Base-by-base conservation (phyloP, 2,797 vertebrate species). In the Leptodactylus fallax region DNA sequence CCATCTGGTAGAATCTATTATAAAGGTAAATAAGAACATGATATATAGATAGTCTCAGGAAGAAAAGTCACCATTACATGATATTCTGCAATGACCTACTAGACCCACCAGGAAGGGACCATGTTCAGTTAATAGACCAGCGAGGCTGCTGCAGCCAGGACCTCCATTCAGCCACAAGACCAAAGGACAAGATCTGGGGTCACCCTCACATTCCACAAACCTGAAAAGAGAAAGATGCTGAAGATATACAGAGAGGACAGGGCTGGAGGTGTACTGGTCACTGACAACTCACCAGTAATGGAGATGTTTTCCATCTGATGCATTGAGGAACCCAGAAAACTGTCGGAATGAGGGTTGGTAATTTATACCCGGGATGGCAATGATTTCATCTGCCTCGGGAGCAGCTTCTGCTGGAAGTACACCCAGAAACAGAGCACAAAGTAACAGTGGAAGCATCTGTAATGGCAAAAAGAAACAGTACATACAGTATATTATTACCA, bases 141-240 rank as follows among this genome's bases (percentile, higher is more conserved):
- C 86, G 81, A 87, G 78, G 23, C 91, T 92, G 81, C 89, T 91
- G 81, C 80, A 89, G 23, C 88, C 83, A 4, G 91, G 88, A n/a
- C 91, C 85, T 4, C 90, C 85, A 27, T 92, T 91, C 27, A 93
- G 86, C 90, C 90, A 91, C 12, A 90, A 74, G 5, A 91, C 79
- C 85, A 91, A 6, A 12, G 83, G 90, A 21, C 91, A 72, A 0
- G 74, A 87, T 0, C 69, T 81, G 3, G 90, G 88, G 53, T 90
- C 85, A 25, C 85, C 55, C 60, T 91, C 88, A 58, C 90, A 91
- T 72, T 92, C 90, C 71, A 74, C 71, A 74, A 74, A 74, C 71
- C 71, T 74, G 19, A 9, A 72, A 19, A 47, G 19, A 21, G 16
- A 11, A n/a, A 6, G 45, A 74, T 21, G 7, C 45, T 12, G 19